Percentiles rank a stretch among this genome's conserved stretches.
These are phyloP conservation scores for Andrena hattorfiana DNA, from an alignment of 2,888 invertebrate species.

Conservation along the genomic window DNA sequence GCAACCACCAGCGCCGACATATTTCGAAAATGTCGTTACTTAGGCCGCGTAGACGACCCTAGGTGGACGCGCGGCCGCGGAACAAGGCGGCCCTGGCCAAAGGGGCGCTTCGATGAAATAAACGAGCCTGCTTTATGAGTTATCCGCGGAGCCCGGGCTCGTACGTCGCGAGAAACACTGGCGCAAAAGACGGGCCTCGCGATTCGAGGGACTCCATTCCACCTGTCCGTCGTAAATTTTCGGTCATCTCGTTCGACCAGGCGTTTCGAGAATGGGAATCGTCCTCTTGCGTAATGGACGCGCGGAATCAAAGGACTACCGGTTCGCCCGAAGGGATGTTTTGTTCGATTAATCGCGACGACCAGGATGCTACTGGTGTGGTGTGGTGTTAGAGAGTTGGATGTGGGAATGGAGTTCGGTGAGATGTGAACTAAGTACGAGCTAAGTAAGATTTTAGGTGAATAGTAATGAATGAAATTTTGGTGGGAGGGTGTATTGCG, in stretches of 20 bases:
- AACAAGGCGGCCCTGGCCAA: slow-evolving; percentile 59
- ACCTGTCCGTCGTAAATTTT: slow-evolving; percentile 26
- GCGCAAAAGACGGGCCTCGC: slow-evolving; percentile 34
- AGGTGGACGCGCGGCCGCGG: slow-evolving; percentile 42
- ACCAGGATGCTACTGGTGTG: no score
- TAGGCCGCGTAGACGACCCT: slow-evolving; percentile 52
- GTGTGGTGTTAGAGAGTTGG: no score
- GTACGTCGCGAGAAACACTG: slow-evolving; percentile 58
- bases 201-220: slow-evolving; percentile 29
- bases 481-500: no score
- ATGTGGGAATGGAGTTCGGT: no score
- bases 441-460: no score
- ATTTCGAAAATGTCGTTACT: slow-evolving; percentile 76
- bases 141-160: slow-evolving; percentile 58
- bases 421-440: no score
- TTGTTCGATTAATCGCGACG: no score
- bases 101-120: slow-evolving; percentile 64
- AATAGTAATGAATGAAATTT: no score
- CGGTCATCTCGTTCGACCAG: background rate
- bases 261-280: slow-evolving; percentile 13
- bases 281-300: background rate
- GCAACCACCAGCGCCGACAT: slow-evolving; percentile 37
- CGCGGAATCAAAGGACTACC: background rate
- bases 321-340: background rate
- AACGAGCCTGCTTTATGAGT: slow-evolving; percentile 72